A percentile compares a stretch with the other conserved stretches of the same genome.
These are phyloP conservation scores for Pachyuromys duprasi DNA, from an alignment of 2,797 vertebrate genomes.

Conservation along the genomic window DNA sequence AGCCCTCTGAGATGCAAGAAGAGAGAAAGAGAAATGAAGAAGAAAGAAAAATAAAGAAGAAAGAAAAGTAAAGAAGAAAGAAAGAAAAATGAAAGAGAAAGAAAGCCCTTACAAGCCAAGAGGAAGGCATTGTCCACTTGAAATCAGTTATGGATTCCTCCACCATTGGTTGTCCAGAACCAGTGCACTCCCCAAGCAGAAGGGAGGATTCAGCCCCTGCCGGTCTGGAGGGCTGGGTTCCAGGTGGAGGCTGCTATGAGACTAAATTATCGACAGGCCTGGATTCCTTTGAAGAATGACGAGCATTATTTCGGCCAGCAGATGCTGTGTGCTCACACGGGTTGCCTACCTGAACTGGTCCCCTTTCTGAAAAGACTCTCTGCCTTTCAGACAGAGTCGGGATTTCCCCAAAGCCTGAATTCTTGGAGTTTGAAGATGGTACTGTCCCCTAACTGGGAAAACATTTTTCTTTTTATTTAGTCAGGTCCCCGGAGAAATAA, in stretches of 20 bases:
- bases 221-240: background rate
- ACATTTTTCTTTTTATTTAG: background rate
- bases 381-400: background rate
- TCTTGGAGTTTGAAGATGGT: background rate
- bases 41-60: background rate
- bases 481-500: background rate
- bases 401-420: background rate
- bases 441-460: background rate
- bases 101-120: background rate
- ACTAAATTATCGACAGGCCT: background rate
- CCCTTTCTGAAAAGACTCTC: background rate
- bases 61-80: background rate
- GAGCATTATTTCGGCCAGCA: background rate
- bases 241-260: background rate
- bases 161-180: background rate
- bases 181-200: background rate
- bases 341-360: background rate
- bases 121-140: background rate
- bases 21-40: background rate
- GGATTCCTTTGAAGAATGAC: background rate
- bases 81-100: background rate
- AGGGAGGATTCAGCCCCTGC: too few species aligned
- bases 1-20: background rate
- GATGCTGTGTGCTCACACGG: background rate
- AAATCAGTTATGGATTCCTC: fast-evolving